These are phyloP conservation scores for Cosmia pyralina DNA, from an alignment of 2,888 invertebrate genomes.

Conservation along the genomic window DNA sequence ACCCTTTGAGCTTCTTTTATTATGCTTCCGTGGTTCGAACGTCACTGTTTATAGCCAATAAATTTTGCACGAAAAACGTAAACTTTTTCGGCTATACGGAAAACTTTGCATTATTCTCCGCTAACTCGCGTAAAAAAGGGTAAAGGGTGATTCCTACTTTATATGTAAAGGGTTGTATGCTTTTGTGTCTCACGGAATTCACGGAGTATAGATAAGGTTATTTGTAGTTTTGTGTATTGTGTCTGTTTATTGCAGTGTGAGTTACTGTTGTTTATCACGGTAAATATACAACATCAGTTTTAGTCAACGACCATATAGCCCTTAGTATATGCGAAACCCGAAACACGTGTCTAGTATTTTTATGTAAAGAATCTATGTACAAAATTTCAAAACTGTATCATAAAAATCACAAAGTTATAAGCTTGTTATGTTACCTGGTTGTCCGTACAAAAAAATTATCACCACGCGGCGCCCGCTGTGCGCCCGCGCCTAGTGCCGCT, in stretches of 20 bases:
- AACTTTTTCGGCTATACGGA: slow-evolving; percentile 75
- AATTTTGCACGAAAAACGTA: slow-evolving; percentile 77
- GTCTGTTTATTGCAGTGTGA: slow-evolving; percentile 11
- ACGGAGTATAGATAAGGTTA: slow-evolving; percentile 38
- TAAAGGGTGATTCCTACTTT: slow-evolving; percentile 64
- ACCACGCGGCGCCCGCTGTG: too few relatives aligned
- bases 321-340: too few relatives aligned
- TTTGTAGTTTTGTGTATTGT: slow-evolving; percentile 44
- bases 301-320: too few relatives aligned
- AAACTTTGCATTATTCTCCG: slow-evolving; percentile 70
- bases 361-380: too few relatives aligned
- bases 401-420: too few relatives aligned
- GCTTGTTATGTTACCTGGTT: too few relatives aligned
- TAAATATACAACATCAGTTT: too few relatives aligned
- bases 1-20: slow-evolving; percentile 79
- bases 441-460: too few relatives aligned
- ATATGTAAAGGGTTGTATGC: slow-evolving; percentile 58
- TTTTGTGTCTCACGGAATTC: slow-evolving; percentile 46
- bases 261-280: slow-evolving; percentile 7
- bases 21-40: slow-evolving; percentile 75
- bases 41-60: slow-evolving; percentile 81
- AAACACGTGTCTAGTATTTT: too few relatives aligned
- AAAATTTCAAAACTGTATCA: too few relatives aligned
- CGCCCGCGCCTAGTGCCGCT: too few relatives aligned
- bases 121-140: slow-evolving; percentile 64